Evolutionary conservation across 2,888 invertebrate species (phyloP).

Genomic region (Amiota mariae): DNA sequence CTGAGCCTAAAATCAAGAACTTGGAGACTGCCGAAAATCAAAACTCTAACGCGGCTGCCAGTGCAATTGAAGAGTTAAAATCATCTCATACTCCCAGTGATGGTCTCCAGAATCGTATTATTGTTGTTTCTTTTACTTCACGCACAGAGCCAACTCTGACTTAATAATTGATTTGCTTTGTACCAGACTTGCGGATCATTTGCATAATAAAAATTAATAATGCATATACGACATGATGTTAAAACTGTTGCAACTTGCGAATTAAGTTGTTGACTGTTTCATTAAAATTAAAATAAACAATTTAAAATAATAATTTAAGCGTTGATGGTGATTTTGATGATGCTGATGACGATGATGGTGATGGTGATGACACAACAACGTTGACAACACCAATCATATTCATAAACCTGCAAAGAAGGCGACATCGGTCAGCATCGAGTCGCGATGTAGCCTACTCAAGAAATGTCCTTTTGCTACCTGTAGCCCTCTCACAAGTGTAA

Average conservation of each 20-base stretch:
- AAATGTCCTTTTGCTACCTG: neutral
- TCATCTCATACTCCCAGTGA: slow-evolving; percentile 86
- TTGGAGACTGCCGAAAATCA: slow-evolving; percentile 82
- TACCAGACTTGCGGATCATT: neutral
- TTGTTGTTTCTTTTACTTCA: neutral
- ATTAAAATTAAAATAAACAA: slow-evolving; percentile 15
- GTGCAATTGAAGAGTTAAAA: slow-evolving; percentile 87
- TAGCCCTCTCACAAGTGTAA: neutral
- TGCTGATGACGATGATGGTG: neutral
- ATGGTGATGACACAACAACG: slow-evolving; percentile 44
- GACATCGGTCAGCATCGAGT: no score
- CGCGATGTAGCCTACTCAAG: no score
- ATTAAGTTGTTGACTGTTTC: neutral
- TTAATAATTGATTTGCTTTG: slow-evolving; percentile 13
- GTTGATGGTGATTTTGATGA: slow-evolving; percentile 30
- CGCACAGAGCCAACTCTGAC: neutral
- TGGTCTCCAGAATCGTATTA: slow-evolving; percentile 78
- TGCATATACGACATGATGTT: slow-evolving; percentile 10
- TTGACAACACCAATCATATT: neutral
- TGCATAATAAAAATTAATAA: slow-evolving; percentile 21
- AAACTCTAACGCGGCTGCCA: slow-evolving; percentile 81
- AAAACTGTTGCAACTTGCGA: neutral
- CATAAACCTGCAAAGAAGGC: no score
- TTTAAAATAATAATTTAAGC: slow-evolving; percentile 22
- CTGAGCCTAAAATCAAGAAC: slow-evolving; percentile 80